A percentile compares a stretch with the other conserved stretches of the same genome.
Evolutionary conservation across 2,797 vertebrate species (phyloP).

Genomic region (Tachyglossus aculeatus): DNA sequence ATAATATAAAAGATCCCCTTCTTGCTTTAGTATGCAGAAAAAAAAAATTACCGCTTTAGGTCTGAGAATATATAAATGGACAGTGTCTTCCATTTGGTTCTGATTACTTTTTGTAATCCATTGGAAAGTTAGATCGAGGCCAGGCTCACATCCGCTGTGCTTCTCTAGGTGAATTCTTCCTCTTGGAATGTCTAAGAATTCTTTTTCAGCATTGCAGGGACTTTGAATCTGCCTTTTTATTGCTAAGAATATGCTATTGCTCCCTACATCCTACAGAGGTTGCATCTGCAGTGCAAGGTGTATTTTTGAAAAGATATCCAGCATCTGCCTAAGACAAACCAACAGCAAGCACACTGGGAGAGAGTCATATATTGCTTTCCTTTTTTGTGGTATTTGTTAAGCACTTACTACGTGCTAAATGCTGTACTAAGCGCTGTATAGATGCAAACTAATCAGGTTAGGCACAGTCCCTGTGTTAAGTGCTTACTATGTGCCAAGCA

Average conservation of each 20-base stretch:
- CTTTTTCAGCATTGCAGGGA: constrained; percentile 3
- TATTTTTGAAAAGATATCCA: no score
- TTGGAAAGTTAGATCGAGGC: constrained; percentile 43
- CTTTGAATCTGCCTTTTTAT: constrained; percentile 13
- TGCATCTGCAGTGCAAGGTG: no score
- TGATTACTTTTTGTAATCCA: constrained; percentile 53
- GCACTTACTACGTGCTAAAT: no score
- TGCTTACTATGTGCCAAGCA: no score
- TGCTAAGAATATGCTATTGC: constrained; percentile 33
- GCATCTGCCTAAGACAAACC: no score
- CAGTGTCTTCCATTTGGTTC: constrained; percentile 37
- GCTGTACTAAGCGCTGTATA: no score
- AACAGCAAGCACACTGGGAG: no score
- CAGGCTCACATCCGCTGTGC: constrained; percentile 22
- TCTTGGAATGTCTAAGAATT: constrained; percentile 27
- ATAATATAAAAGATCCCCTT: constrained; percentile 35
- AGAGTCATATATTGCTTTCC: no score
- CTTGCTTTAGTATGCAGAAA: constrained; percentile 29
- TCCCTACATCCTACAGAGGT: no score
- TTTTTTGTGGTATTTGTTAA: no score
- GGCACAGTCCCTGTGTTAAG: no score
- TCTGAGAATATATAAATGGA: constrained; percentile 48
- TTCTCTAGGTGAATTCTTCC: constrained; percentile 7
- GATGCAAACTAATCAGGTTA: no score
- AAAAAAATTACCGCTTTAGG: constrained; percentile 20